Evolutionary conservation across 1,140 invertebrate genomes (phyloP).

Genomic region (Tyrophagus putrescentiae): DNA sequence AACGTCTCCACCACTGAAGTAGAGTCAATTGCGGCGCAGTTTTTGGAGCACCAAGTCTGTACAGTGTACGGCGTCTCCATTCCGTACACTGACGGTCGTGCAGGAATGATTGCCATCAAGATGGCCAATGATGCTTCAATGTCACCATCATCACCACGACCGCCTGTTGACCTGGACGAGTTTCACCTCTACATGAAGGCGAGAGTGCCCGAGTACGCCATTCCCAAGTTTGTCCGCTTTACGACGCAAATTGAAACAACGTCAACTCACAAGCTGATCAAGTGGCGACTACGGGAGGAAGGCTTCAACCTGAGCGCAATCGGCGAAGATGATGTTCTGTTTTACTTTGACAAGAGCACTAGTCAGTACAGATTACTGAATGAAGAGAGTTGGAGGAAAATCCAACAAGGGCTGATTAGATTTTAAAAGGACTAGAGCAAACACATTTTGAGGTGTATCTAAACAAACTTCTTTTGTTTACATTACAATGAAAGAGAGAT

Average conservation of each 20-base stretch:
- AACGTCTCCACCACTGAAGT: slow-evolving; percentile 97
- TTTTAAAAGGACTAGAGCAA: slow-evolving; percentile 18
- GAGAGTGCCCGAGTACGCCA: slow-evolving; percentile 63
- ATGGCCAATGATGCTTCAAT: background rate
- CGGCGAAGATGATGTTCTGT: slow-evolving; percentile 30
- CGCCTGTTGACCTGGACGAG: slow-evolving; percentile 45
- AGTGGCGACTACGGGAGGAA: slow-evolving; percentile 73
- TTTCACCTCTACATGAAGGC: slow-evolving; percentile 30
- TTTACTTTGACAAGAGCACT: slow-evolving; percentile 34
- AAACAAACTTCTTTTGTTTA: too few relatives aligned
- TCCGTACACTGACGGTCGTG: slow-evolving; percentile 66
- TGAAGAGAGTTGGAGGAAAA: slow-evolving; percentile 41
- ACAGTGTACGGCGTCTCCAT: slow-evolving; percentile 87
- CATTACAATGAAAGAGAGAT: too few relatives aligned
- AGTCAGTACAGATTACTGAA: slow-evolving; percentile 48
- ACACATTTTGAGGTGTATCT: background rate
- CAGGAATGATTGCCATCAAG: slow-evolving; percentile 88
- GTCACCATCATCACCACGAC: too few relatives aligned
- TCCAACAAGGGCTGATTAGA: slow-evolving; percentile 21
- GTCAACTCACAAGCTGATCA: slow-evolving; percentile 88
- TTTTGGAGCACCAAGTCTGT: slow-evolving; percentile 67
- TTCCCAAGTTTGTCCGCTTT: slow-evolving; percentile 71
- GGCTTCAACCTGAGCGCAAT: slow-evolving; percentile 65
- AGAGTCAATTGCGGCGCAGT: slow-evolving; percentile 75
- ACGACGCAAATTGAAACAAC: slow-evolving; percentile 68